These are phyloP conservation scores for Brenthis hecate DNA, from an alignment of 2,888 invertebrate species.

Conservation along the genomic window DNA sequence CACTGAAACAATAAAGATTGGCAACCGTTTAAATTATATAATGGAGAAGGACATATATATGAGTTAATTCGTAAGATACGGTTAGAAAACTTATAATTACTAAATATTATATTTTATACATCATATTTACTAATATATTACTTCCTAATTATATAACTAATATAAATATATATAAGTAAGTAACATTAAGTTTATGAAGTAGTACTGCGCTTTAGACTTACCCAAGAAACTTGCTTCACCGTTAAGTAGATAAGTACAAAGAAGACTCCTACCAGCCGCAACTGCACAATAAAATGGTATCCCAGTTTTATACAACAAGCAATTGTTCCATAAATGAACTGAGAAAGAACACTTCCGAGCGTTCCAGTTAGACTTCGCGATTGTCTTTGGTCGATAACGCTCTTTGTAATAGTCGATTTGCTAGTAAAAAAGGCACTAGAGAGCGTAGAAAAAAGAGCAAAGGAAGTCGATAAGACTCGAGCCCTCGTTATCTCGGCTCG, in stretches of 20 bases:
- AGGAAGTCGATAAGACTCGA: slow-evolving; percentile 78
- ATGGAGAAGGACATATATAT: too few species aligned
- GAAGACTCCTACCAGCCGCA: slow-evolving; percentile 15
- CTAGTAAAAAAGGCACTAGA: slow-evolving; percentile 71
- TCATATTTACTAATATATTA: too few species aligned
- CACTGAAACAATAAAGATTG: too few species aligned
- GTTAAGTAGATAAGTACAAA: slow-evolving; percentile 6
- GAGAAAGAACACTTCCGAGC: slow-evolving; percentile 39
- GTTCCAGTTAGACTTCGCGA: slow-evolving; percentile 43
- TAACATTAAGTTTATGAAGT: too few species aligned
- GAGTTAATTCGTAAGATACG: too few species aligned
- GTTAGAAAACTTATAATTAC: too few species aligned
- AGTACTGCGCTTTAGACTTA: too few species aligned
- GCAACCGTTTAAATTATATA: too few species aligned
- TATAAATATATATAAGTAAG: too few species aligned
- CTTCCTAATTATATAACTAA: too few species aligned
- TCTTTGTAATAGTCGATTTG: slow-evolving; percentile 71
- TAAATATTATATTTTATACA: too few species aligned
- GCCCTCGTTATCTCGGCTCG: slow-evolving; percentile 80
- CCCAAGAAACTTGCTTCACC: neutral
- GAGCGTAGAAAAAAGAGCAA: slow-evolving; percentile 67
- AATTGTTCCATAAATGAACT: slow-evolving; percentile 36
- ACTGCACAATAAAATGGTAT: slow-evolving; percentile 31
- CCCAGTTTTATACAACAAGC: slow-evolving; percentile 33
- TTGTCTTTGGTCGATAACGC: slow-evolving; percentile 67